Conservation (phyloP, 1,140 invertebrate genomes). For the Diorhabda elongata region DNA sequence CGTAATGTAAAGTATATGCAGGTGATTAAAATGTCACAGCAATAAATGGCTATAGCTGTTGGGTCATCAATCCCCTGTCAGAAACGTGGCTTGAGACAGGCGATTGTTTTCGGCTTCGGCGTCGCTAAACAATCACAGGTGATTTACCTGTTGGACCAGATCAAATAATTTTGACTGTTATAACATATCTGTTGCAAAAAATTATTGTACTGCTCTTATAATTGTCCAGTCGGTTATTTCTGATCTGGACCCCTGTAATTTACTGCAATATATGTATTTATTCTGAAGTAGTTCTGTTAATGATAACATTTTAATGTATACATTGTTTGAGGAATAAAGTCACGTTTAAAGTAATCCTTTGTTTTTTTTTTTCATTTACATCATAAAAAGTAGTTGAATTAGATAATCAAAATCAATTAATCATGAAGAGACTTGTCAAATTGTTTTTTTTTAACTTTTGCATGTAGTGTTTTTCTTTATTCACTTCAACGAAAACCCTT, state of each 20-base stretch:
- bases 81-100: constrained; percentile 27
- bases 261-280: constrained; percentile 16
- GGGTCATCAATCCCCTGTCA: constrained; percentile 35
- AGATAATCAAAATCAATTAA: too few species aligned
- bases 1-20: constrained; percentile 24
- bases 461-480: too few species aligned
- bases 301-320: constrained; percentile 1
- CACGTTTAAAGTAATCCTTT: not conserved
- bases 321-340: not conserved
- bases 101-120: constrained; percentile 26
- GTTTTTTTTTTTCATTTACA: not conserved
- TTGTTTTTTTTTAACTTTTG: too few species aligned
- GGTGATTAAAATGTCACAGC: constrained; percentile 33
- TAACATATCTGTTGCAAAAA: not conserved
- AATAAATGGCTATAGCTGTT: constrained; percentile 24
- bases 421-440: too few species aligned
- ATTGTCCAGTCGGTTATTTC: not conserved
- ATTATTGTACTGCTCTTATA: not conserved
- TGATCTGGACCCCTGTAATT: constrained; percentile 21
- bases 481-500: too few species aligned
- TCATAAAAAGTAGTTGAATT: too few species aligned
- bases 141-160: constrained; percentile 20
- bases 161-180: constrained; percentile 7
- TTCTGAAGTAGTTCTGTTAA: constrained; percentile 9
- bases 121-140: constrained; percentile 29